Evolutionary conservation across 1,140 invertebrate genomes (phyloP).

Genomic region (Cotesia typhae): DNA sequence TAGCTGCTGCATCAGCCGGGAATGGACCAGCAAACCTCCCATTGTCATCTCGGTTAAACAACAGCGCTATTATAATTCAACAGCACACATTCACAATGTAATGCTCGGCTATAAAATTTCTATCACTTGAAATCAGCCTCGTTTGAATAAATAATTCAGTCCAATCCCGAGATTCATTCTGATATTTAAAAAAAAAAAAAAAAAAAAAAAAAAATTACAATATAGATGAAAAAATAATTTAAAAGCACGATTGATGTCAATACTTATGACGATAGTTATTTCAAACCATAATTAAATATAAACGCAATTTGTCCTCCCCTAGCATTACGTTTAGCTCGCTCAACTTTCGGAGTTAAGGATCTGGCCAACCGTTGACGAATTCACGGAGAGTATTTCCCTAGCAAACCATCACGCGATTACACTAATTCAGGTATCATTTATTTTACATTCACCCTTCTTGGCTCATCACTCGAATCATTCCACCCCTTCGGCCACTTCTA

Average conservation of each 20-base stretch:
- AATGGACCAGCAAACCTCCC: constrained; percentile 35
- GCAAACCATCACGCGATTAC: constrained; percentile 64
- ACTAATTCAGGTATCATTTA: constrained; percentile 66
- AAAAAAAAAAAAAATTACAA: constrained; percentile 29
- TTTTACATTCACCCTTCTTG: constrained; percentile 61
- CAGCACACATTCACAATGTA: constrained; percentile 1
- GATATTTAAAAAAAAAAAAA: not conserved
- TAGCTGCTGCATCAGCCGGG: constrained; percentile 2
- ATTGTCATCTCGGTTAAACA: constrained; percentile 64
- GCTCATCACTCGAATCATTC: too few species aligned
- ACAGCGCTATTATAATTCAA: constrained; percentile 38
- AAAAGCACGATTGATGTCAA: constrained; percentile 9
- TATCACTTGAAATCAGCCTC: not conserved
- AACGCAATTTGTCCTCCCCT: constrained; percentile 63
- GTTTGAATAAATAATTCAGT: too few species aligned
- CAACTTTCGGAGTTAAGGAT: constrained; percentile 3
- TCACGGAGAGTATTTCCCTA: constrained; percentile 52
- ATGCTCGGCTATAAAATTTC: not conserved
- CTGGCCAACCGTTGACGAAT: constrained; percentile 17
- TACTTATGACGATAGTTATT: constrained; percentile 44
- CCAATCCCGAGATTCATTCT: too few species aligned
- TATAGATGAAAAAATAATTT: constrained; percentile 3
- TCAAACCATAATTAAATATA: constrained; percentile 62
- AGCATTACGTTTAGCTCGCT: constrained; percentile 36
- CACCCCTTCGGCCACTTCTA: constrained; percentile 46